Conservation (phyloP, 2,113 vertebrate species). For the Eonycteris spelaea region DNA sequence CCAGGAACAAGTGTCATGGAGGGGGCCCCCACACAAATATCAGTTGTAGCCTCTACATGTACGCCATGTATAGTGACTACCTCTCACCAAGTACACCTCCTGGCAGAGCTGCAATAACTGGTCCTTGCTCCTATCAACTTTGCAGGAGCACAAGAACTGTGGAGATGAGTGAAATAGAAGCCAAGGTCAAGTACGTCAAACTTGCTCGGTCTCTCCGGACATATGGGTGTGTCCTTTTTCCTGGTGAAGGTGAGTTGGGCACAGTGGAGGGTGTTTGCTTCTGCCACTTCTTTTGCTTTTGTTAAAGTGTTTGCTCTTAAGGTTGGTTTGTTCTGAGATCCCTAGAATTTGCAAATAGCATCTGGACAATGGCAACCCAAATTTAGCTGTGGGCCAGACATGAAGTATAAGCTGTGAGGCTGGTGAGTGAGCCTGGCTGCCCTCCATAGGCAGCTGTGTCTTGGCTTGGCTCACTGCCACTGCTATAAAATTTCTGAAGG, state of each 20-base stretch:
- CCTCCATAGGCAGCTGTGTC: background rate
- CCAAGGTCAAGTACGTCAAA: slow-evolving; percentile 98
- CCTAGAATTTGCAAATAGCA: background rate
- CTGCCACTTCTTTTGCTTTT: background rate
- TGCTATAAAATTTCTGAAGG: background rate
- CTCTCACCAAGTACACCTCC: background rate
- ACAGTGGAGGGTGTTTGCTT: background rate
- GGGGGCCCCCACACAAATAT: background rate
- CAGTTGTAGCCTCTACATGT: background rate
- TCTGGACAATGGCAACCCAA: background rate
- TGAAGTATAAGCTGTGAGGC: background rate
- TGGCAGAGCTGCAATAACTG: background rate
- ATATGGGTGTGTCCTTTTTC: slow-evolving; percentile 98
- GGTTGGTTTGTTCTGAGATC: background rate
- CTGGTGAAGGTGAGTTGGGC: slow-evolving; percentile 92
- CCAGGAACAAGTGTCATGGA: background rate
- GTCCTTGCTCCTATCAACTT: background rate
- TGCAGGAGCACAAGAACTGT: slow-evolving; percentile 96
- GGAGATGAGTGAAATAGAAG: slow-evolving; percentile 98
- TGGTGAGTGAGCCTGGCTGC: background rate
- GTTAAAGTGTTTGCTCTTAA: background rate
- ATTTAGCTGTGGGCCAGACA: background rate
- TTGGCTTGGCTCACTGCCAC: background rate
- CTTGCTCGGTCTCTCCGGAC: slow-evolving; percentile 94
- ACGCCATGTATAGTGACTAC: accelerated